phyloP scores from a whole-genome alignment of 2,797 vertebrate species.

The Fundulus diaphanus region DNA sequence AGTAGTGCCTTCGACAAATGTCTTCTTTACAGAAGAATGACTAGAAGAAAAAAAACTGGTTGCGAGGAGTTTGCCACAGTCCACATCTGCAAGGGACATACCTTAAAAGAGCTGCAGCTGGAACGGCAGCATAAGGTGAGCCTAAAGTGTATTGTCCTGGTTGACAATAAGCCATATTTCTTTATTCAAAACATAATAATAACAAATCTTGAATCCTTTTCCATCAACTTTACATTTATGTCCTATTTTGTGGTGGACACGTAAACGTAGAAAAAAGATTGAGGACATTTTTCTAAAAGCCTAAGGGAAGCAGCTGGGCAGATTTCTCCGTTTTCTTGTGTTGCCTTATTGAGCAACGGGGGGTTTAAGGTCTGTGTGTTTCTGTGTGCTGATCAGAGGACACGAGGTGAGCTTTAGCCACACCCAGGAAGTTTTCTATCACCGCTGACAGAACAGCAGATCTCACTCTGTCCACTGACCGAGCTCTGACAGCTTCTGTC shows the following conservation, averaged over 20 bases:
- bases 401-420: constrained; percentile 54
- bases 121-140: background rate
- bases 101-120: background rate
- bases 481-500: constrained; percentile 35
- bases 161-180: background rate
- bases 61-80: background rate
- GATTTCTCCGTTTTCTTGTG: background rate
- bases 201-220: too few relatives aligned
- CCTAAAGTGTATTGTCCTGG: background rate
- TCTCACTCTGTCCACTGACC: constrained; percentile 63
- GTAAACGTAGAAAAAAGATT: constrained; percentile 4
- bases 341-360: background rate
- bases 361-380: background rate
- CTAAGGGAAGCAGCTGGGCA: background rate
- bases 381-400: constrained; percentile 41
- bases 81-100: background rate
- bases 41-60: background rate
- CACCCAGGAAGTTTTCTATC: constrained; percentile 76
- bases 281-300: background rate
- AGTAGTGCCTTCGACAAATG: background rate
- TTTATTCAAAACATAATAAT: background rate
- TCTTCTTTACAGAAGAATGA: background rate
- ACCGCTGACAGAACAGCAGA: constrained; percentile 66
- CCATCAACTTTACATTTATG: background rate
- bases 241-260: background rate